Evolutionary conservation across 1,140 invertebrate genomes (phyloP).

Genomic region (Trissolcus basalis): DNA sequence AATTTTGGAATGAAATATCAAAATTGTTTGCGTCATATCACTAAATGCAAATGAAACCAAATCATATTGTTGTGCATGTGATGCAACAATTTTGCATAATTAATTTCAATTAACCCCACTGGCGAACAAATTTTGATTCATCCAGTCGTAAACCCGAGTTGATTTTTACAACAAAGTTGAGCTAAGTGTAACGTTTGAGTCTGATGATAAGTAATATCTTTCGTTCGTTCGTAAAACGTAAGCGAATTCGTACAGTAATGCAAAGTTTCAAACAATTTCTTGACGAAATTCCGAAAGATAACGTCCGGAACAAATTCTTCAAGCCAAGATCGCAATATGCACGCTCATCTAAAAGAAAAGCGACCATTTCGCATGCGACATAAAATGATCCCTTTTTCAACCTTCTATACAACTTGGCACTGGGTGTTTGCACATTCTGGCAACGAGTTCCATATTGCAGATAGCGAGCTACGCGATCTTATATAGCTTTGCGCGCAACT

Average conservation of each 20-base stretch:
- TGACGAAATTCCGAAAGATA: slow-evolving; percentile 54
- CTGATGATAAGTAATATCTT: slow-evolving; percentile 54
- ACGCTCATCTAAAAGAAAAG: slow-evolving; percentile 56
- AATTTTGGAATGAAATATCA: too few relatives aligned
- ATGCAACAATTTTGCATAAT: slow-evolving; percentile 40
- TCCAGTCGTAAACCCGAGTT: slow-evolving; percentile 49
- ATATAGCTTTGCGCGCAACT: slow-evolving; percentile 64
- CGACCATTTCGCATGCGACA: slow-evolving; percentile 54
- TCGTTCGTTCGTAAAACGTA: slow-evolving; percentile 53
- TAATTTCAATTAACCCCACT: slow-evolving; percentile 48
- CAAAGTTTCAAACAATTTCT: slow-evolving; percentile 58
- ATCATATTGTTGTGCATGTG: too few relatives aligned
- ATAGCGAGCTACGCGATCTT: slow-evolving; percentile 43
- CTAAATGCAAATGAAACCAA: too few relatives aligned
- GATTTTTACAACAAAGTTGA: slow-evolving; percentile 54
- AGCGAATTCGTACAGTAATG: slow-evolving; percentile 56
- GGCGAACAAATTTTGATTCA: slow-evolving; percentile 8
- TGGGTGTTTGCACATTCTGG: slow-evolving; percentile 42
- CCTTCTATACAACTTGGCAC: slow-evolving; percentile 36
- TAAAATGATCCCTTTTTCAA: slow-evolving; percentile 61
- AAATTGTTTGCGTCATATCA: too few relatives aligned
- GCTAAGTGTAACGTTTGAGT: slow-evolving; percentile 44
- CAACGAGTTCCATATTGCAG: slow-evolving; percentile 64
- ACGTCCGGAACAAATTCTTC: slow-evolving; percentile 48
- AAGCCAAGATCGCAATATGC: slow-evolving; percentile 45